Conservation (phyloP, 2,888 invertebrate species). For the Ypsolopha sequella region DNA sequence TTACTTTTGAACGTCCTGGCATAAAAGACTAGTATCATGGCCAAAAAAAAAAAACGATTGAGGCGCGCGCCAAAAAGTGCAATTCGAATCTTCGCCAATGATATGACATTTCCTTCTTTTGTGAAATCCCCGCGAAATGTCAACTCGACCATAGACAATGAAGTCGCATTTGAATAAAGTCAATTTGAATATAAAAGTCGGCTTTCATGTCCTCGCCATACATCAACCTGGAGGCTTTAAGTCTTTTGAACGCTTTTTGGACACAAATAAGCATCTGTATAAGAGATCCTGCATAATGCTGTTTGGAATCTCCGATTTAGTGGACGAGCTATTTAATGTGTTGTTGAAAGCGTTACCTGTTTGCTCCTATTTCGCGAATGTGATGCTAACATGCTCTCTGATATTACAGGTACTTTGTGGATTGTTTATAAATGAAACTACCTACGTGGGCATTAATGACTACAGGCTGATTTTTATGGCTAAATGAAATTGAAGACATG, state of each 20-base stretch:
- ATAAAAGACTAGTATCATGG: conserved; percentile 62
- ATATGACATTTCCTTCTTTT: conserved; percentile 63
- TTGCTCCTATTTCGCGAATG: conserved; percentile 31
- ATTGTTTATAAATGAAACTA: too few relatives aligned
- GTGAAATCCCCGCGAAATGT: conserved; percentile 61
- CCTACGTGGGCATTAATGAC: too few relatives aligned
- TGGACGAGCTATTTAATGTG: conserved; percentile 14
- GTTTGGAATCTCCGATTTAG: conserved; percentile 21
- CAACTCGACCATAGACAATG: conserved; percentile 61
- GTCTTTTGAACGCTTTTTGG: conserved; percentile 65
- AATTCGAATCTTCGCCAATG: conserved; percentile 32
- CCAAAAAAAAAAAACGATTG: too few relatives aligned
- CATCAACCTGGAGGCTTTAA: conserved; percentile 62
- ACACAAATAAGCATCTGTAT: conserved; percentile 66
- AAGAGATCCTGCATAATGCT: conserved; percentile 50
- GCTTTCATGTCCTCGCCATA: conserved; percentile 58
- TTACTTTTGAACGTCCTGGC: conserved; percentile 34
- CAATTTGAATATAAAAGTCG: conserved; percentile 69
- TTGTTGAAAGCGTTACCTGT: conserved; percentile 24
- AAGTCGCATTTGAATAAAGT: conserved; percentile 57
- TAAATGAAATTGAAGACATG: too few relatives aligned
- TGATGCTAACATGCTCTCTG: conserved; percentile 27
- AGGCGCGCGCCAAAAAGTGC: conserved; percentile 20
- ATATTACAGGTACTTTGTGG: too few relatives aligned
- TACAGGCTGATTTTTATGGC: too few relatives aligned